These are phyloP conservation scores for Sebastes kiyomatsui DNA, from an alignment of 2,797 vertebrate species.

Conservation along the genomic window DNA sequence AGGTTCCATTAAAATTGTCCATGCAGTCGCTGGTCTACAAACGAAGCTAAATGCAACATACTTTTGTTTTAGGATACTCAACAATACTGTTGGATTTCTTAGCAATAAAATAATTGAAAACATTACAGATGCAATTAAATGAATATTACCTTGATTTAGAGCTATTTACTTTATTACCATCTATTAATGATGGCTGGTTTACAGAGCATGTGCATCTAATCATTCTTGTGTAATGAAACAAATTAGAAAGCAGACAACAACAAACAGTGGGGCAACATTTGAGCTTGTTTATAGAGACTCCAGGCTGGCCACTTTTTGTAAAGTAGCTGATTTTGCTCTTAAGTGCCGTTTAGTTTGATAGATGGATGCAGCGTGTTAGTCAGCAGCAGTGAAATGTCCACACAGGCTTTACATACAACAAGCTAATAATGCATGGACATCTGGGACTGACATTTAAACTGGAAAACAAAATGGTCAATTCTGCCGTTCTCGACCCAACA, in stretches of 20 bases:
- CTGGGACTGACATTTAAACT: conserved; percentile 37
- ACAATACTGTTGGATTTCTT: neutral
- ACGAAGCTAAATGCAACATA: neutral
- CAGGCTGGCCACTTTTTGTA: neutral
- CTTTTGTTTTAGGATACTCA: neutral
- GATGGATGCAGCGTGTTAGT: neutral
- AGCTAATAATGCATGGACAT: conserved; percentile 13
- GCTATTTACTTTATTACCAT: neutral
- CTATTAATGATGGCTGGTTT: neutral
- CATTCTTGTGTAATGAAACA: neutral
- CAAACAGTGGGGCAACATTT: neutral
- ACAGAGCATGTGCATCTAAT: neutral
- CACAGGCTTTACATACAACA: neutral
- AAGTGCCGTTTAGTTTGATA: neutral
- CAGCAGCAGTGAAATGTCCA: conserved; percentile 5
- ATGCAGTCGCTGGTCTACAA: neutral
- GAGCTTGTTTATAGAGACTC: neutral
- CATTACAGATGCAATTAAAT: neutral
- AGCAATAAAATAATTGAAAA: neutral
- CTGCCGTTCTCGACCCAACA: conserved; percentile 10
- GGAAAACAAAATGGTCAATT: conserved; percentile 51
- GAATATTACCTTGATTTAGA: neutral
- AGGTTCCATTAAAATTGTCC: neutral
- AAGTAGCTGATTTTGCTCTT: conserved; percentile 15
- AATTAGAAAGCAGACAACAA: neutral